These are phyloP conservation scores for Busseola fusca DNA, from an alignment of 2,888 invertebrate species.

Conservation along the genomic window DNA sequence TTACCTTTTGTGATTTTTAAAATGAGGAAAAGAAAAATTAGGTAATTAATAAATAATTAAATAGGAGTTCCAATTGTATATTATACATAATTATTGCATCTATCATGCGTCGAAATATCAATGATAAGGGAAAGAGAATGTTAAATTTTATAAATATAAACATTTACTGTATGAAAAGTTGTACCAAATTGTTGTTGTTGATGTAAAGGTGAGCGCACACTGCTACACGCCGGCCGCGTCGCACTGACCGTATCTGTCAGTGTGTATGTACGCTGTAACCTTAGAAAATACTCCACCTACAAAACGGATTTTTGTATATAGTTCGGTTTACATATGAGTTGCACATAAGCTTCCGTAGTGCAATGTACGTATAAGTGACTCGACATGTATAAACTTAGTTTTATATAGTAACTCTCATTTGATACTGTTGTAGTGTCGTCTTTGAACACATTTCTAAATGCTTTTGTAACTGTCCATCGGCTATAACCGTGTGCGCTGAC, in stretches of 20 bases:
- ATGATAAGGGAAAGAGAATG: conserved; percentile 59
- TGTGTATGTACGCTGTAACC: conserved; percentile 25
- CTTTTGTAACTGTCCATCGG: conserved; percentile 15
- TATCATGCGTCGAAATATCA: conserved; percentile 75
- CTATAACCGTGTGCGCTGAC: conserved; percentile 42
- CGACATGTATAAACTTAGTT: conserved; percentile 19
- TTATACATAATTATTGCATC: conserved; percentile 85
- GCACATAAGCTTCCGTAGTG: conserved; percentile 44
- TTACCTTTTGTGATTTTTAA: conserved; percentile 88
- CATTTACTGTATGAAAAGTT: conserved; percentile 64
- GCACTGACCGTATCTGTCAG: conserved; percentile 10
- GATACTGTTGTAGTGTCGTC: conserved; percentile 2
- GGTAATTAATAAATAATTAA: conserved; percentile 84
- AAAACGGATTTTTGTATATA: conserved; percentile 46
- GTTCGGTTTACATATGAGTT: conserved; percentile 48
- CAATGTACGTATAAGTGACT: conserved; percentile 25
- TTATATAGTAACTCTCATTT: conserved; percentile 31
- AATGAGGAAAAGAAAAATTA: conserved; percentile 79
- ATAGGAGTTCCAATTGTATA: conserved; percentile 89
- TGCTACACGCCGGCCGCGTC: conserved; percentile 17
- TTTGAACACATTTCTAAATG: conserved; percentile 30
- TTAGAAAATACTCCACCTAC: conserved; percentile 24
- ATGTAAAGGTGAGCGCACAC: conserved; percentile 52
- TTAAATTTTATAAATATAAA: conserved; percentile 65
- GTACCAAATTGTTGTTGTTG: conserved; percentile 65